These are phyloP conservation scores for Dipus sagitta DNA, from an alignment of 2,797 vertebrate species.

Conservation along the genomic window DNA sequence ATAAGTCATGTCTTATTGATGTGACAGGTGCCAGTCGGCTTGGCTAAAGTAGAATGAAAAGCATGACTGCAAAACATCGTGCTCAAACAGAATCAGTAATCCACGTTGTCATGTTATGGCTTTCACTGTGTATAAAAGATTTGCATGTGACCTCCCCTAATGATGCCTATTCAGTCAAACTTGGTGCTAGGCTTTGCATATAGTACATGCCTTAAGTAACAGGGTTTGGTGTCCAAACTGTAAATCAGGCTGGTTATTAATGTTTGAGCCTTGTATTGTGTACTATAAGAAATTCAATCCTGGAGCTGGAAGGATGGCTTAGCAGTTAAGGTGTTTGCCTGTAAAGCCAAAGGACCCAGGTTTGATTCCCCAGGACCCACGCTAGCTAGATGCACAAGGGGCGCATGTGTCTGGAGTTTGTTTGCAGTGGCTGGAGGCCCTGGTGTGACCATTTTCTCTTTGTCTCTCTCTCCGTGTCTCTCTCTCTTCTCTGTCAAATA, in stretches of 20 bases:
- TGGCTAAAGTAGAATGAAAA: background rate
- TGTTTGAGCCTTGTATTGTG: conserved; percentile 15
- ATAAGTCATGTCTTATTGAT: background rate
- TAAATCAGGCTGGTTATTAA: background rate
- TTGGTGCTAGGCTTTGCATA: background rate
- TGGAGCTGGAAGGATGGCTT: too few species aligned
- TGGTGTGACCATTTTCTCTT: too few species aligned
- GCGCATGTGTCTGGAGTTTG: too few species aligned
- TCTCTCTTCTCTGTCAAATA: too few species aligned
- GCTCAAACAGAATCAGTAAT: background rate
- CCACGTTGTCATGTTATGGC: background rate
- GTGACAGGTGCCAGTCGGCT: background rate
- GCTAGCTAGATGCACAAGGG: too few species aligned
- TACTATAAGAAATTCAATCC: conserved; percentile 2
- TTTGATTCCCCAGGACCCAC: too few species aligned
- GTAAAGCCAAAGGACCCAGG: too few species aligned
- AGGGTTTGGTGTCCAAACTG: background rate
- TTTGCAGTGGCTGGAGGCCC: too few species aligned
- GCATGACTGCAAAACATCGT: background rate
- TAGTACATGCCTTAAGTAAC: background rate
- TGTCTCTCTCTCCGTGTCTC: too few species aligned
- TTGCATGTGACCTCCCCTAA: background rate
- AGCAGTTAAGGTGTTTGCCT: too few species aligned
- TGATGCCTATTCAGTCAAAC: background rate
- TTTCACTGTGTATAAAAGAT: background rate